These are phyloP conservation scores for Orchesellides sinensis DNA, from an alignment of 2,888 invertebrate genomes.

Conservation along the genomic window DNA sequence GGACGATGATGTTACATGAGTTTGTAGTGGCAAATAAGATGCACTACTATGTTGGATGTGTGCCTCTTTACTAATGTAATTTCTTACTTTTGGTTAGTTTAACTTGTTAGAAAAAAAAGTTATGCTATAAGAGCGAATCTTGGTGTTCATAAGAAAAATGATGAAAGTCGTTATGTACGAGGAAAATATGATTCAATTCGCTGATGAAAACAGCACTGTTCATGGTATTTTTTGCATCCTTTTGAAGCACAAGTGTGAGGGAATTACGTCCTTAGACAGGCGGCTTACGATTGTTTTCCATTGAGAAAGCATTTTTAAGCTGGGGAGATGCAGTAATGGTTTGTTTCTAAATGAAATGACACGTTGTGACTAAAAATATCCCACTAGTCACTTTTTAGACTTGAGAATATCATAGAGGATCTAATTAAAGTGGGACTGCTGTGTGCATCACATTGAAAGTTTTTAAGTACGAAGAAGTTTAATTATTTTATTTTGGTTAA, in stretches of 20 bases:
- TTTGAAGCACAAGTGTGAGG: background rate
- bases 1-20: too few species aligned
- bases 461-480: too few species aligned
- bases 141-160: background rate
- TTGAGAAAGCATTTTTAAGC: slow-evolving; percentile 1
- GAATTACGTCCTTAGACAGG: too few species aligned
- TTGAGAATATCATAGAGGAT: background rate
- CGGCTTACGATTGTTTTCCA: background rate
- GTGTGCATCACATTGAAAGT: too few species aligned
- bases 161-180: slow-evolving; percentile 1
- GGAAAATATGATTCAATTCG: slow-evolving; percentile 1
- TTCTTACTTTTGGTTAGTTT: slow-evolving; percentile 18
- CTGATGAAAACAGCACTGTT: slow-evolving; percentile 10
- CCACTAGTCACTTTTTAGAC: background rate
- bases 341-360: slow-evolving; percentile 1
- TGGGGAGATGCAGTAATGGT: background rate
- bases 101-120: slow-evolving; percentile 14
- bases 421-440: too few species aligned
- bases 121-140: background rate
- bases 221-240: background rate
- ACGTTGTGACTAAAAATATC: background rate
- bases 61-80: background rate
- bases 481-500: too few species aligned
- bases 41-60: too few species aligned
- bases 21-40: too few species aligned